Base-by-base conservation (phyloP, 1,140 invertebrate genomes). In the Solenopsis invicta region DNA sequence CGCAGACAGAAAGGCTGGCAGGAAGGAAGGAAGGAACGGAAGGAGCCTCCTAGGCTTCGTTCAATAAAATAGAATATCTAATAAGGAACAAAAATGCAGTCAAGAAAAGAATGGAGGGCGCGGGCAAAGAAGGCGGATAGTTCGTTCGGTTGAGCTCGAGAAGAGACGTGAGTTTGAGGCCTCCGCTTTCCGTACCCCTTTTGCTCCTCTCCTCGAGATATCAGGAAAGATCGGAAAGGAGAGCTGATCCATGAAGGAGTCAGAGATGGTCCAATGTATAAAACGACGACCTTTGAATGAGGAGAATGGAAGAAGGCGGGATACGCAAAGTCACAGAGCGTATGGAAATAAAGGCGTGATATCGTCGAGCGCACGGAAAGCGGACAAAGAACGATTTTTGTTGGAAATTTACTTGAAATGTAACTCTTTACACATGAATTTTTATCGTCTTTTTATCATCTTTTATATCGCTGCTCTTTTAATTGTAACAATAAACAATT, bases 31-130 rank as follows among this genome's bases (percentile, higher is more conserved):
- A 85, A 89, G 88, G 88, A 48, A 93, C 9, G 48, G 12, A 8
- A 9, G 41, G 5, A 21, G 89, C 85, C 89, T 93, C 88, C 92
- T 92, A 92, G 92, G 92, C 88, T 91, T 89, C 90, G 91, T 92
- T 95, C 94, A 93, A 94, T 94, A 93, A 94, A 94, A 95, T 93
- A 94, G 93, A 95, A 94, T 94, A 94, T 94, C 93, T 94, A 94
- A 94, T 94, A 94, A 94, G 93, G 92, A 87, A 93, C 93, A 93
- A 94, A 93, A 94, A 94, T 92, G 91, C 87, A 93, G 92, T 92
- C 91, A 91, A 92, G 90, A 89, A 90, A 91, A 92, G 91, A 92
- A 94, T 92, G 89, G 91, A 82, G 75, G 89, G 82, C 62, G 74
- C 81, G 85, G 85, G 72, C 77, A 52, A 84, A 84, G 66, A 54